phyloP scores from a whole-genome alignment of 2,113 vertebrate genomes.

The Haemorhous mexicanus region DNA sequence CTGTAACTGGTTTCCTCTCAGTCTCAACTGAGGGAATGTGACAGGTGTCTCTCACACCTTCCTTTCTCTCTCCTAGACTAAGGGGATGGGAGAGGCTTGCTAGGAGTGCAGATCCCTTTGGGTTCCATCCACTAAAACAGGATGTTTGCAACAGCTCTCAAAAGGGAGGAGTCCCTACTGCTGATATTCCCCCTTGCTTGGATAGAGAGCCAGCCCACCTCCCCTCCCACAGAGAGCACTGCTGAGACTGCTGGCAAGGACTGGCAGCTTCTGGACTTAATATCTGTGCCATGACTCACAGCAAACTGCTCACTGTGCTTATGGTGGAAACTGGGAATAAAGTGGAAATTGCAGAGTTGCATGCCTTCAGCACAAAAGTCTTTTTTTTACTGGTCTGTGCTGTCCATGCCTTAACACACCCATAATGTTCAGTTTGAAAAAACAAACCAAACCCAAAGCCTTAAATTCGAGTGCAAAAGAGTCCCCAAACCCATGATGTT shows the following conservation, averaged over 20 bases:
- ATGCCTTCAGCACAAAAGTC: background rate
- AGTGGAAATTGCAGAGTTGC: background rate
- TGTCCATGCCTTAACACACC: background rate
- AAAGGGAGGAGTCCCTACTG: background rate
- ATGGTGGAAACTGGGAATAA: background rate
- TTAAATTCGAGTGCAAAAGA: background rate
- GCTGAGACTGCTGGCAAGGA: background rate
- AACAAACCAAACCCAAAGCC: background rate
- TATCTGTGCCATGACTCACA: background rate
- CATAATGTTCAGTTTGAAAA: background rate
- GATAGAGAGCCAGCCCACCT: background rate
- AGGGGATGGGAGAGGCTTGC: background rate
- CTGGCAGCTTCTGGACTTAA: background rate
- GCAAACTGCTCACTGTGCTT: background rate
- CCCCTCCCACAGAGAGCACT: background rate
- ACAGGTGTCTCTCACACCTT: background rate
- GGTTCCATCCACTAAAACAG: background rate
- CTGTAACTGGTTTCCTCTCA: background rate
- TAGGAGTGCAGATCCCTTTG: background rate
- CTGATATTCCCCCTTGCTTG: background rate
- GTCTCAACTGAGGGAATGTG: too few species aligned
- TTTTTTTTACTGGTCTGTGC: background rate
- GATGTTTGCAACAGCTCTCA: background rate
- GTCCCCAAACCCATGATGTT: background rate
- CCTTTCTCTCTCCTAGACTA: background rate